These are phyloP conservation scores for Lutraria lutraria DNA, from an alignment of 2,888 invertebrate genomes.

Conservation along the genomic window DNA sequence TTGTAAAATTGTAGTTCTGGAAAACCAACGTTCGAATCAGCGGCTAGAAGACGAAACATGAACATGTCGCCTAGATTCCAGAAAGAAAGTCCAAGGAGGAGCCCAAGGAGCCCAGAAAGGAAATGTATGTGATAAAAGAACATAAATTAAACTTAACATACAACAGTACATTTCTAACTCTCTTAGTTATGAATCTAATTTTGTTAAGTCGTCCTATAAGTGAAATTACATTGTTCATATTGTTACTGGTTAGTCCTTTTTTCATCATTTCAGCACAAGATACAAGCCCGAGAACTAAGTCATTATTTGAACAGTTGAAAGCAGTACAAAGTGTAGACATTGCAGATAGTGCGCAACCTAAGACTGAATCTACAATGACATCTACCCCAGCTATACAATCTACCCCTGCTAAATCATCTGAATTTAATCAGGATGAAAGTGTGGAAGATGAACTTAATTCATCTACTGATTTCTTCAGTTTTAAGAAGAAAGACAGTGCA, in stretches of 20 bases:
- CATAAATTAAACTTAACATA: too few species aligned
- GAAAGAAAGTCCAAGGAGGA: conserved; percentile 47
- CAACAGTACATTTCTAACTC: too few species aligned
- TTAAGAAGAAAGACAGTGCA: conserved; percentile 60
- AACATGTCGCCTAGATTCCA: conserved; percentile 61
- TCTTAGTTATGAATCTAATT: too few species aligned
- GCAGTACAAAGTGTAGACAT: not conserved
- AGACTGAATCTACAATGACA: conserved; percentile 22
- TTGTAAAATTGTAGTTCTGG: conserved; percentile 37
- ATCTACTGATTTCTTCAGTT: conserved; percentile 73
- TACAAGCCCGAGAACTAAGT: conserved; percentile 56
- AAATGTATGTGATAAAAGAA: conserved; percentile 41
- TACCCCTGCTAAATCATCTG: conserved; percentile 1
- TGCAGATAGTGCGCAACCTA: not conserved
- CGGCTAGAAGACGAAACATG: conserved; percentile 56
- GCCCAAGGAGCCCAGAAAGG: conserved; percentile 60
- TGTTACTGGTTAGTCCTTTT: not conserved
- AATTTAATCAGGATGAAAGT: conserved; percentile 33
- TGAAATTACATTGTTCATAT: not conserved
- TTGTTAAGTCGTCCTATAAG: too few species aligned
- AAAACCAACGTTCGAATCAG: conserved; percentile 63
- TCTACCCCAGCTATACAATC: conserved; percentile 21
- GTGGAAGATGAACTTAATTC: conserved; percentile 68
- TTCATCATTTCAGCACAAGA: conserved; percentile 20
- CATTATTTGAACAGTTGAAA: conserved; percentile 59